phyloP scores from a whole-genome alignment of 64 coral and sea anemone genomes.

The Porites australiensis region DNA sequence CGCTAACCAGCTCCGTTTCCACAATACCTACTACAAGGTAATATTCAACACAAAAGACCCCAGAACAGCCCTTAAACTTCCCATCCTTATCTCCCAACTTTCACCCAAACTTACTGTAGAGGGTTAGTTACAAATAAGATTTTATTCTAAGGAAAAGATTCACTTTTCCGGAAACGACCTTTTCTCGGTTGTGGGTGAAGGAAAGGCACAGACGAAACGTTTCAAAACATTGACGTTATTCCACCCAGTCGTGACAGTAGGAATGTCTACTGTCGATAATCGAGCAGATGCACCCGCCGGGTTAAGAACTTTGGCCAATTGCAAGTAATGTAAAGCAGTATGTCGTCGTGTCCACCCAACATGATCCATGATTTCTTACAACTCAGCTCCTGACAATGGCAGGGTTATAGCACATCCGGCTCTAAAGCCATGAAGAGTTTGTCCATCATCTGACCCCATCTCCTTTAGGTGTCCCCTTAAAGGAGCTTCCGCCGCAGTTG shows the following conservation, averaged over 20 bases:
- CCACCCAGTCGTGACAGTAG: not conserved
- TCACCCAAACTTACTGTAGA: too few relatives aligned
- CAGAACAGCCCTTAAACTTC: not conserved
- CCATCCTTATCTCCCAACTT: not conserved
- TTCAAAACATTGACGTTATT: constrained; percentile 4
- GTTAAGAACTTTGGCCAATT: constrained; percentile 23
- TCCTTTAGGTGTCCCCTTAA: not conserved
- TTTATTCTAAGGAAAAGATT: not conserved
- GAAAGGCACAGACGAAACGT: constrained; percentile 23
- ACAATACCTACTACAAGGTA: not conserved
- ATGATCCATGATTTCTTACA: constrained; percentile 18
- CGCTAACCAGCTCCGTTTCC: not conserved
- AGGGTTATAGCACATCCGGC: too few relatives aligned
- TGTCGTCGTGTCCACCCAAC: constrained; percentile 9
- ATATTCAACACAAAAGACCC: not conserved
- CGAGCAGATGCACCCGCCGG: not conserved
- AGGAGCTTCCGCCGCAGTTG: not conserved
- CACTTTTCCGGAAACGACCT: not conserved
- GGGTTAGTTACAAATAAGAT: not conserved
- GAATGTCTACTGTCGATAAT: not conserved
- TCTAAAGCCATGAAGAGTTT: constrained; percentile 5
- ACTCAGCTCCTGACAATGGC: not conserved
- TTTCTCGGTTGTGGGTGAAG: not conserved
- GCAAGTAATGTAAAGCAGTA: constrained; percentile 29
- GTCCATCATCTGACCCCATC: not conserved